phyloP scores from a whole-genome alignment of 2,797 vertebrate species.

The Chelidonichthys spinosus region DNA sequence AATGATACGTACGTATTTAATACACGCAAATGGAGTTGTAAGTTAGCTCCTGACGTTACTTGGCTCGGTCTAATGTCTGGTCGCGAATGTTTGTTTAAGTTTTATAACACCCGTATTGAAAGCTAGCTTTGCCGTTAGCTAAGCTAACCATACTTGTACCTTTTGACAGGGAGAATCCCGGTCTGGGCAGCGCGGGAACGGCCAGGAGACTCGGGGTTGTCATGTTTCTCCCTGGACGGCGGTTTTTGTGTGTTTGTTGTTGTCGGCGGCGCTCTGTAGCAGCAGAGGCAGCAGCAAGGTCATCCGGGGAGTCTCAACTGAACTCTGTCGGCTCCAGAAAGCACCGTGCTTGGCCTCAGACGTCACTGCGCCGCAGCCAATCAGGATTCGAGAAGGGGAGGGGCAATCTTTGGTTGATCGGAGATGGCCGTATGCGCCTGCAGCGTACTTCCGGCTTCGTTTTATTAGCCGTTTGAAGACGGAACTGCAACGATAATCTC shows the following conservation, averaged over 20 bases:
- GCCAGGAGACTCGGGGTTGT: constrained; percentile 40
- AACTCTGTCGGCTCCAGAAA: constrained; percentile 24
- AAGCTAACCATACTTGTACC: constrained; percentile 62
- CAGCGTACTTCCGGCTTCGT: constrained; percentile 37
- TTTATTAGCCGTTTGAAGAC: not conserved
- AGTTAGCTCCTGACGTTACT: not conserved
- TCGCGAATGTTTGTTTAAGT: constrained; percentile 10
- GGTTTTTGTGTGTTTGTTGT: constrained; percentile 4
- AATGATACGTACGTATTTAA: no score
- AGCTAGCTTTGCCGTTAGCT: constrained; percentile 22
- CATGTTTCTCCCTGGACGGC: constrained; percentile 35
- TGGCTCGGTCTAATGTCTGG: not conserved
- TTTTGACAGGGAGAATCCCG: constrained; percentile 77
- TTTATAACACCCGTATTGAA: not conserved
- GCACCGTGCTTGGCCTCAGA: fast-evolving
- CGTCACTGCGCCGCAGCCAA: constrained; percentile 69
- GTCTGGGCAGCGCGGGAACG: constrained; percentile 33
- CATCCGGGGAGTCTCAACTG: constrained; percentile 39
- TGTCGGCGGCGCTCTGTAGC: not conserved
- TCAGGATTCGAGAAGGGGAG: constrained; percentile 11
- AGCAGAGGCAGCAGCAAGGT: constrained; percentile 66
- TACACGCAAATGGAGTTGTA: no score
- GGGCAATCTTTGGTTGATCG: no score
- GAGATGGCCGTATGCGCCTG: no score
- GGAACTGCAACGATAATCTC: fast-evolving